Conservation (phyloP, 1,140 invertebrate genomes). For the Penaeus vannamei region DNA sequence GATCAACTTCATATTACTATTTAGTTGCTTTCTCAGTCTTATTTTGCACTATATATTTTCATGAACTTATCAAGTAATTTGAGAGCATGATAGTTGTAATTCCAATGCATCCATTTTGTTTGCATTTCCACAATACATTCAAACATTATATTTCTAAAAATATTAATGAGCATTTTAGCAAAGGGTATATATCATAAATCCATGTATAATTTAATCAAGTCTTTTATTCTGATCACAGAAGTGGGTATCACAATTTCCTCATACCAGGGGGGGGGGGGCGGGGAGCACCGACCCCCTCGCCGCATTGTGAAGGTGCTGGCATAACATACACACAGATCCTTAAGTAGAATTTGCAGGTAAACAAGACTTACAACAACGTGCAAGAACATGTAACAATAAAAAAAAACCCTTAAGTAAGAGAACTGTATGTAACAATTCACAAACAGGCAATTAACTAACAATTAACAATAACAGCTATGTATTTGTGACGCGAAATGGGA, state of each 20-base stretch:
- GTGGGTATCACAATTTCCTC: constrained; percentile 43
- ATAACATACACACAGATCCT: neutral
- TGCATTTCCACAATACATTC: neutral
- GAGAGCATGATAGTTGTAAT: no score
- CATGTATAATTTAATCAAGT: constrained; percentile 20
- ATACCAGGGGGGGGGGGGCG: neutral
- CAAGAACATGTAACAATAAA: neutral
- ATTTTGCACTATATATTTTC: no score
- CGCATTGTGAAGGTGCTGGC: neutral
- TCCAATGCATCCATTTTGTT: no score
- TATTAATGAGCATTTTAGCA: neutral
- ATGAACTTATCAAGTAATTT: no score
- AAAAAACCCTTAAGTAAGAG: constrained; percentile 1
- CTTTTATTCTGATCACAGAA: constrained; percentile 60
- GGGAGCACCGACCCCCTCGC: neutral
- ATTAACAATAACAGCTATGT: no score
- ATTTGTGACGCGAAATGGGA: no score
- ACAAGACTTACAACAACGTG: neutral
- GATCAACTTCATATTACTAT: no score
- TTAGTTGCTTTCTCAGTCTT: no score
- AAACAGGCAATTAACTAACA: neutral
- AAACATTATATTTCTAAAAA: neutral
- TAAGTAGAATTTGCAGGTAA: constrained; percentile 33
- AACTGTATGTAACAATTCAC: constrained; percentile 36
- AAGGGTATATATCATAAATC: neutral